These are phyloP conservation scores for Drosophila prolongata DNA, from an alignment of 2,888 invertebrate species.

Conservation along the genomic window DNA sequence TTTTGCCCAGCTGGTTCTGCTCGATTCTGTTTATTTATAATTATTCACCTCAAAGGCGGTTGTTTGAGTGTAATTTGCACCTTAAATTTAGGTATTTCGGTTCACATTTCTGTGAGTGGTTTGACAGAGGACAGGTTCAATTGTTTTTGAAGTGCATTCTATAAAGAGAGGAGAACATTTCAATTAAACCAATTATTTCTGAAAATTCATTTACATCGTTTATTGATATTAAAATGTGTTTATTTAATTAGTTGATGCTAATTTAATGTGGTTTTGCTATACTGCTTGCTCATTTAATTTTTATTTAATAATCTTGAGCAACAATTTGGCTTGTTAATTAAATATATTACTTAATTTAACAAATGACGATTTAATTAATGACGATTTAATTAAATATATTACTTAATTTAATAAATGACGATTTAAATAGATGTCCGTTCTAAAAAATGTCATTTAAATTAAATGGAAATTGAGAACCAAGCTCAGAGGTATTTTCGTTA, in stretches of 20 bases:
- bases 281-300: no score
- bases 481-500: no score
- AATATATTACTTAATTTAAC: no score
- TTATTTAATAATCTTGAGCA: no score
- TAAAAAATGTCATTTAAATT: no score
- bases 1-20: slow-evolving; percentile 8
- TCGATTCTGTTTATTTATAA: not conserved
- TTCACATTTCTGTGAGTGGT: slow-evolving; percentile 13
- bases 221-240: not conserved
- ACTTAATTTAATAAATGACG: no score
- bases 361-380: no score
- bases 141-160: slow-evolving; percentile 11
- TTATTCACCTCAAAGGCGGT: slow-evolving; percentile 5
- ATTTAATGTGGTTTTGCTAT: not conserved
- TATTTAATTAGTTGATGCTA: not conserved
- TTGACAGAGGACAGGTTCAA: not conserved
- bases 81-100: not conserved
- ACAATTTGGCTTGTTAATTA: no score
- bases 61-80: not conserved
- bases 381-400: no score
- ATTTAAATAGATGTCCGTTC: no score
- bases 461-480: no score
- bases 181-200: slow-evolving; percentile 3
- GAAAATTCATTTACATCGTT: not conserved
- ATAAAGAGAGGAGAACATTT: not conserved